A percentile compares a stretch with the other conserved stretches of the same genome.
Evolutionary conservation across 2,888 invertebrate genomes (phyloP).

Genomic region (Hirtodrosophila histrioides): DNA sequence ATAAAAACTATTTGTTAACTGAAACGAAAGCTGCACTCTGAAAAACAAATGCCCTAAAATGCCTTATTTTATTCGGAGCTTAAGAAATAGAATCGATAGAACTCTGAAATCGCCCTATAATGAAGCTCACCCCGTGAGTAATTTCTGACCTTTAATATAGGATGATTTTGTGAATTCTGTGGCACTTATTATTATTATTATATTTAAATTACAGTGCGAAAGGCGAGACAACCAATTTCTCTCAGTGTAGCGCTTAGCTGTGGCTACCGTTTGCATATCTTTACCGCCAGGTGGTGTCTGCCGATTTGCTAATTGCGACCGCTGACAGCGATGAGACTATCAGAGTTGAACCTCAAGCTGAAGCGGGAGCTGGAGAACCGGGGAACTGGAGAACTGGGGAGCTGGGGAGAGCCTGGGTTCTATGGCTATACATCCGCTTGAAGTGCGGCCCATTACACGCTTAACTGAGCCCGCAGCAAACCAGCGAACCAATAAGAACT

Average conservation of each 20-base stretch:
- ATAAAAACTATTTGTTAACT: too few relatives aligned
- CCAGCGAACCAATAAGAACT: slow-evolving; percentile 65
- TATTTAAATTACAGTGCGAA: too few relatives aligned
- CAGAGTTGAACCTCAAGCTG: neutral
- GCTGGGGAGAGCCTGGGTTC: slow-evolving; percentile 26
- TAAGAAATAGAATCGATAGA: too few relatives aligned
- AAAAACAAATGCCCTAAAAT: too few relatives aligned
- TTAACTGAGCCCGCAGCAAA: slow-evolving; percentile 67
- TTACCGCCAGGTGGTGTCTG: slow-evolving; percentile 34
- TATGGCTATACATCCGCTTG: slow-evolving; percentile 61
- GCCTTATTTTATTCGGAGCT: too few relatives aligned
- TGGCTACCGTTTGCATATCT: slow-evolving; percentile 1
- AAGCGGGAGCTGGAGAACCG: neutral
- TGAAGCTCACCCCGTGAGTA: too few relatives aligned
- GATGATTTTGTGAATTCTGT: too few relatives aligned
- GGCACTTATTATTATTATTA: too few relatives aligned
- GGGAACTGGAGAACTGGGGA: neutral
- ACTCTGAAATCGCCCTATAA: too few relatives aligned
- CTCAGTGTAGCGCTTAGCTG: slow-evolving; percentile 6
- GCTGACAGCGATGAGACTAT: slow-evolving; percentile 30
- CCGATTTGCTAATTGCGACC: slow-evolving; percentile 28
- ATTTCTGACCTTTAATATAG: too few relatives aligned
- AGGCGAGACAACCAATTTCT: neutral
- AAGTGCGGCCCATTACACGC: slow-evolving; percentile 65
- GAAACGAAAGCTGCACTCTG: too few relatives aligned